Evolutionary conservation across 2,888 invertebrate species (phyloP), one percentile per base, ranked within the genome.

Genomic region (Odontocolon sp.): DNA sequence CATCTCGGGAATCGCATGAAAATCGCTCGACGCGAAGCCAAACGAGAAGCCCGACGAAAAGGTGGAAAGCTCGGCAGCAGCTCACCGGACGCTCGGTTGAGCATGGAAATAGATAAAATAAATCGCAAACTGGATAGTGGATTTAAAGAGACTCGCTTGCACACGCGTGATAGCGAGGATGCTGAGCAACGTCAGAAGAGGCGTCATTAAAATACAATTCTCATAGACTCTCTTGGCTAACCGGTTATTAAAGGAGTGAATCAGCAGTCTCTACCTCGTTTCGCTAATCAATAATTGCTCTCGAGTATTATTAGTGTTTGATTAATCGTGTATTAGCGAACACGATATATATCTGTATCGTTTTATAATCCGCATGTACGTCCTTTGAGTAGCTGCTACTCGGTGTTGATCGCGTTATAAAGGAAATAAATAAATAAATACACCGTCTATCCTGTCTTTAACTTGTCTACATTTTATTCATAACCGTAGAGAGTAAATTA

Each of bases 171-270:
- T n/a, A 45, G 45, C 18, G 45, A 21, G 16, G 23, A 9, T 23
- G 45, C 45, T 36, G 11, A 36, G 36, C 5, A 18, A 21, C 8
- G n/a, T 45, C 11, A 18, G 45, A 8, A 16, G 21, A 45, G 45
- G 11, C 45, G 45, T 45, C 45, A 45, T 45, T 45, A 18, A 45
- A 45, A 45, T 45, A 45, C 45, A 45, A 45, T 45, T 45, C 45
- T 45, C 45, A 45, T 18, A 18, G 45, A 18, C 23, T 45, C 21
- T 1, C 21, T 9, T 21, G 18, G n/a, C n/a, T 9, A 45, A 45
- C 45, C 45, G 45, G 45, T 45, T 45, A 45, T 45, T n/a, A n/a
- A 21, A 45, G 45, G 21, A 9, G 45, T 9, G 21, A 45, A 45
- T 45, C 45, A 21, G 9, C 45, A n/a, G n/a, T n/a, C n/a, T n/a